Evolutionary conservation across 2,797 vertebrate species (phyloP), one percentile per base, ranked within the genome.

Genomic region (Cirrhinus mrigala): DNA sequence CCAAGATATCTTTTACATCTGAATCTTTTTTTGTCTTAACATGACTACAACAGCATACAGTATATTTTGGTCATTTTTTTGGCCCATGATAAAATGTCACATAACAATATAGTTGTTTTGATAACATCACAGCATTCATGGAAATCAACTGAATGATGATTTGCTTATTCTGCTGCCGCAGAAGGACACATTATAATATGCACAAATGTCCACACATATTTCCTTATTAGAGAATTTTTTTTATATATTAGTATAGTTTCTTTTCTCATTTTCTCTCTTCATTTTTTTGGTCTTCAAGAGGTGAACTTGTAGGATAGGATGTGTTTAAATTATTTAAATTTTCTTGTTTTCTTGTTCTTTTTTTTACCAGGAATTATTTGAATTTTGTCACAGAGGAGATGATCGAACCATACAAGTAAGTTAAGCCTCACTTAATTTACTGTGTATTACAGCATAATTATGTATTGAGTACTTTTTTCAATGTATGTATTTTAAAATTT

Each of bases 361-460:
- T 77, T 11, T 22, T 84, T 90, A 92, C 1, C 92, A 99, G 98
- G 98, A 99, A 99, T 92, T 99, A 99, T 93, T 93, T 99, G 95
- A 99, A 99, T 90, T 98, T 99, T 79, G 98, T 99, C 29, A 99
- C 98, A 0, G 98, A 99, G 89, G 98, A 99, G 93, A 99, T 99
- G 98, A 99, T 99, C 9, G 97, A 99, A 10, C 98, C 98, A 18
- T 98, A 96, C 93, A 98, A 95, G 98, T 99, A 90, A 73, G 96
- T 92, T 60, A 83, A 60, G 76, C 8, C 3, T 58, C 3, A 1
- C 20, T 56, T 62, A n/a, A 29, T 27, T 64, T 15, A 64, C 12
- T 12, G 1, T 64, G 2, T 29, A 1, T 64, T 64, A 64, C 2
- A 15, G 27, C 29, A 64, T 8, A 64, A 16, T 29, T 64, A 27